phyloP scores from a whole-genome alignment of 2,113 vertebrate genomes.

The Callipepla squamata region DNA sequence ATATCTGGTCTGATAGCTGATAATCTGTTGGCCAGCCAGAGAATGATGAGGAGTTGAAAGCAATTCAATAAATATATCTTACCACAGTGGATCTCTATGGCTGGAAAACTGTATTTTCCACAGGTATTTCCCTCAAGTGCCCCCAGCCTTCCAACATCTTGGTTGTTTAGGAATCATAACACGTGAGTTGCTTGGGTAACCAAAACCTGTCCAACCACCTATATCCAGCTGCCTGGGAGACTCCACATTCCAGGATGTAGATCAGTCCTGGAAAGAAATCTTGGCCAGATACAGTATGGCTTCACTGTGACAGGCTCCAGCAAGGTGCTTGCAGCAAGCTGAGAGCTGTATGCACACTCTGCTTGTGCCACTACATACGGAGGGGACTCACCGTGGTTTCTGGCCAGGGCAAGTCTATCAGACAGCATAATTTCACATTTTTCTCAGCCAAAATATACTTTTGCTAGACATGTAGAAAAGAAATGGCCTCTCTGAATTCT shows the following conservation, averaged over 20 bases:
- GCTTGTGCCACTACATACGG: accelerated
- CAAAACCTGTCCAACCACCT: constrained; percentile 24
- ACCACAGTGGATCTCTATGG: not conserved
- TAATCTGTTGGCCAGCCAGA: not conserved
- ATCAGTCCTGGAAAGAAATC: not conserved
- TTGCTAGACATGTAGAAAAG: not conserved
- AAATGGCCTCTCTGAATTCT: not conserved
- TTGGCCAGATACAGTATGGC: not conserved
- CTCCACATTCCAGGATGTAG: not conserved
- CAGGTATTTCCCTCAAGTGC: constrained; percentile 1
- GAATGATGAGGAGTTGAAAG: constrained; percentile 23
- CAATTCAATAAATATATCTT: constrained; percentile 16
- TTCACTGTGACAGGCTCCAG: not conserved
- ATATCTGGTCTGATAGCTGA: not conserved
- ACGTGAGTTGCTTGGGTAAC: constrained; percentile 64
- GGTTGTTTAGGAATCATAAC: constrained; percentile 70
- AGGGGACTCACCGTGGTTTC: not conserved
- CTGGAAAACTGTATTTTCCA: constrained; percentile 38
- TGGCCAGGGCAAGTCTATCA: not conserved
- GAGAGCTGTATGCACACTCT: accelerated
- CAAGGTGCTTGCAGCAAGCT: not conserved
- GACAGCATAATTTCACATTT: not conserved
- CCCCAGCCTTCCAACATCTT: constrained; percentile 41
- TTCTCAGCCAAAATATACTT: not conserved
- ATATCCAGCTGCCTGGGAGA: constrained; percentile 11